Evolutionary conservation across 2,113 vertebrate genomes (phyloP), one percentile per base, ranked within the genome.

Genomic region (Phyllopteryx taeniolatus): DNA sequence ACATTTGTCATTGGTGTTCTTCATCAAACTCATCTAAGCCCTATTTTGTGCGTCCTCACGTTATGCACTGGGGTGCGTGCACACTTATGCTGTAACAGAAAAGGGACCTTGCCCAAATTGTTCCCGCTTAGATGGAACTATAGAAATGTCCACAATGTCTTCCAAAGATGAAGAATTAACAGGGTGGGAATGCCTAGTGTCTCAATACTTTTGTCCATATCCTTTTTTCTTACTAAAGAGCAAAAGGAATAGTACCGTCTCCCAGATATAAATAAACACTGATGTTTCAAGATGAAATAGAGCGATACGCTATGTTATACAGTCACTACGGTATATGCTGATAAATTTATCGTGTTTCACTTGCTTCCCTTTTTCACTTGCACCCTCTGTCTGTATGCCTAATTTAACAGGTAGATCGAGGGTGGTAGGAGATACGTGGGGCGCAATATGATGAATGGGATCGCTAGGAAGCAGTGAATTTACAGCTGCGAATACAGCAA

Each of bases 381-480:
- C 57, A 15, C 85, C 87, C 86, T 90, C 79, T 72, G 75, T 74
- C 79, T 75, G 76, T 79, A 64, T 68, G 81, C 83, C 67, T 81
- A 84, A 87, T 90, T 89, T 87, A 86, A 83, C 75, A 76, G 76
- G 69, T 56, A 64, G 31, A 73, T 68, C 33, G 73, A 78, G 82
- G n/a, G 54, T 51, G 56, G 60, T 73, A 74, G 76, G 68, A 81
- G 80, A 73, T 77, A 68, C 61, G 49, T 33, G 74, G 68, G 69
- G 79, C 33, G 39, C 66, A 82, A 79, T 85, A 83, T 92, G 91
- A 92, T 87, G 83, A 90, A 92, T 88, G 89, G 81, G 85, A 89
- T 87, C 85, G 90, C 89, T 87, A 84, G 86, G 81, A 88, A 80
- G 88, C 77, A 42, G 79, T 74, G 88, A 87, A 90, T 91, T 92